A percentile compares a stretch with the other conserved stretches of the same genome.
Evolutionary conservation across 2,113 vertebrate species (phyloP).

Genomic region (Cyanistes caeruleus): DNA sequence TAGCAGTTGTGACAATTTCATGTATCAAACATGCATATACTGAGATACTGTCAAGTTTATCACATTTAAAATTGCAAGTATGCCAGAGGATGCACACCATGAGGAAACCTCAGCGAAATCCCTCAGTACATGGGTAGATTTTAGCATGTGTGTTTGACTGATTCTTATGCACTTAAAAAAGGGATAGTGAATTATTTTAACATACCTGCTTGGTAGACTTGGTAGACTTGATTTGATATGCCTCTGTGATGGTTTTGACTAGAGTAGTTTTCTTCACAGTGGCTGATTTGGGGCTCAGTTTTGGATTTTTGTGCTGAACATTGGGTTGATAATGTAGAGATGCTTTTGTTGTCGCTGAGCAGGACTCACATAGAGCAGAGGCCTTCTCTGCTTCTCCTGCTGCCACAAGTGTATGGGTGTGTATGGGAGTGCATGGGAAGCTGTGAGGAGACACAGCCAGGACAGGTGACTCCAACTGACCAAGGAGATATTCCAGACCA

Average conservation of each 20-base stretch:
- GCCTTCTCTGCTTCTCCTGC: neutral
- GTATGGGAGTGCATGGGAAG: neutral
- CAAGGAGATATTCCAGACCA: neutral
- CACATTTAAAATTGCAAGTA: neutral
- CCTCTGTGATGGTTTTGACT: neutral
- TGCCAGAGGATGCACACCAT: neutral
- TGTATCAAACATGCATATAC: neutral
- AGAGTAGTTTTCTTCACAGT: neutral
- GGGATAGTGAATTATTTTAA: neutral
- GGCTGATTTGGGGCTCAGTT: fast-evolving
- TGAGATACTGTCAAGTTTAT: neutral
- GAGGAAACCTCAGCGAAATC: neutral
- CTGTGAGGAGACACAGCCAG: neutral
- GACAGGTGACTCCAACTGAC: neutral
- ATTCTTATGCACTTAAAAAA: neutral
- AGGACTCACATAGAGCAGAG: neutral
- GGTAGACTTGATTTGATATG: neutral
- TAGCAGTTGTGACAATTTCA: neutral
- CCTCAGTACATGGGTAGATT: neutral
- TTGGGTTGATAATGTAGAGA: fast-evolving
- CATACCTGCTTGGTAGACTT: neutral
- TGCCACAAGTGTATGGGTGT: neutral
- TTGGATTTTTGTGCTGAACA: neutral
- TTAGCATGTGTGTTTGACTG: neutral
- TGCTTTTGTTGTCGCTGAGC: neutral